phyloP scores from a whole-genome alignment of 2,113 vertebrate genomes.

The Silurus meridionalis region DNA sequence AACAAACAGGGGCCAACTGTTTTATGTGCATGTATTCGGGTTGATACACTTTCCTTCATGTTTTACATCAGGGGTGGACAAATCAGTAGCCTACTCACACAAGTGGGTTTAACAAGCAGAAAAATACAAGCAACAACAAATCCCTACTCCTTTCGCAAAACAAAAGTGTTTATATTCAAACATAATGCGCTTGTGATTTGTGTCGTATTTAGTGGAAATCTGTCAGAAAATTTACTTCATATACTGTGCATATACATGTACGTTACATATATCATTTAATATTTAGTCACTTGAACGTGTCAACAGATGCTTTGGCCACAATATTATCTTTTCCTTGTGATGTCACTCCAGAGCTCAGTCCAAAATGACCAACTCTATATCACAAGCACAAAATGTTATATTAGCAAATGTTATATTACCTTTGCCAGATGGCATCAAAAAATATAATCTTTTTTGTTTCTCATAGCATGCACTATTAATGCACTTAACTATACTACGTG shows the following conservation, averaged over 20 bases:
- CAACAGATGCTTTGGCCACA: not conserved
- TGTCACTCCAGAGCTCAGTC: not conserved
- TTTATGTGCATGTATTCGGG: not conserved
- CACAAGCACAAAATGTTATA: not conserved
- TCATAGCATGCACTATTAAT: not conserved
- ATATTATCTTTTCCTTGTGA: not conserved
- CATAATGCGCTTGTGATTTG: not conserved
- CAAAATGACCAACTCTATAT: not conserved
- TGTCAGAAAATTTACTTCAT: too few relatives aligned
- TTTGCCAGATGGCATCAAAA: not conserved
- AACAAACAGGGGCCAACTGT: slow-evolving; percentile 5
- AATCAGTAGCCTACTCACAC: not conserved
- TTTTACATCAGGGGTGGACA: not conserved
- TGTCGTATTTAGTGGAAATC: too few relatives aligned
- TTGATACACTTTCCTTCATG: not conserved
- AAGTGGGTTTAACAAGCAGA: not conserved
- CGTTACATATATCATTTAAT: not conserved
- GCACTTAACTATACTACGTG: not conserved
- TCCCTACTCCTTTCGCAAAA: not conserved
- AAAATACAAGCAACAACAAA: not conserved
- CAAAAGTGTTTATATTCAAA: not conserved
- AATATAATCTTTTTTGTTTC: not conserved
- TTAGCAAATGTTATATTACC: too few relatives aligned
- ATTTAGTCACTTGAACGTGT: not conserved
- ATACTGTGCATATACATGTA: not conserved